These are phyloP conservation scores for Columba livia DNA, from an alignment of 2,113 vertebrate species.

Conservation along the genomic window DNA sequence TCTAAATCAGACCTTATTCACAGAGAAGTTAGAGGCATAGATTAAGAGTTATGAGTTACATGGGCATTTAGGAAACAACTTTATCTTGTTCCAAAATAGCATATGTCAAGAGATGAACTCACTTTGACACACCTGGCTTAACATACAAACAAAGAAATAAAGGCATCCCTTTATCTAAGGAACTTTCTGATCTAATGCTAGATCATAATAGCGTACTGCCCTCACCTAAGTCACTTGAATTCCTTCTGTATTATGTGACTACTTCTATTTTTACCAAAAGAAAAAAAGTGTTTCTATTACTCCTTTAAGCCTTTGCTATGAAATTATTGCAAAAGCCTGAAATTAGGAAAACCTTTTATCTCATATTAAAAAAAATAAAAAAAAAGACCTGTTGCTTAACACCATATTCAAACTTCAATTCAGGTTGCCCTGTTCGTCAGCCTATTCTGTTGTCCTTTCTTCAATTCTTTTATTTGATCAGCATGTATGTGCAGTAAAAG, in stretches of 20 bases:
- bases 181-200: background rate
- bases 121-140: background rate
- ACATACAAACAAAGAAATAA: background rate
- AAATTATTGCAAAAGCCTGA: background rate
- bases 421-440: background rate
- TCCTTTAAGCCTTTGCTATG: background rate
- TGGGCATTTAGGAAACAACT: background rate
- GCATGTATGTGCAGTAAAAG: background rate
- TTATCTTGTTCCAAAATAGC: background rate
- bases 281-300: background rate
- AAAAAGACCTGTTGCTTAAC: background rate
- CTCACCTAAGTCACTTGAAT: background rate
- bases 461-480: background rate
- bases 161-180: background rate
- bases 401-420: background rate
- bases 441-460: background rate
- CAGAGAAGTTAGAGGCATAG: background rate
- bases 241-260: background rate
- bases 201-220: background rate
- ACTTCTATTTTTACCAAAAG: background rate
- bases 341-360: background rate
- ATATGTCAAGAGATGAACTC: background rate
- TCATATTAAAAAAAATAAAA: background rate
- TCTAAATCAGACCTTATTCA: background rate
- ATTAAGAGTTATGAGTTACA: background rate